phyloP scores from a whole-genome alignment of 2,113 vertebrate species.

The Himantopus leucocephalus region DNA sequence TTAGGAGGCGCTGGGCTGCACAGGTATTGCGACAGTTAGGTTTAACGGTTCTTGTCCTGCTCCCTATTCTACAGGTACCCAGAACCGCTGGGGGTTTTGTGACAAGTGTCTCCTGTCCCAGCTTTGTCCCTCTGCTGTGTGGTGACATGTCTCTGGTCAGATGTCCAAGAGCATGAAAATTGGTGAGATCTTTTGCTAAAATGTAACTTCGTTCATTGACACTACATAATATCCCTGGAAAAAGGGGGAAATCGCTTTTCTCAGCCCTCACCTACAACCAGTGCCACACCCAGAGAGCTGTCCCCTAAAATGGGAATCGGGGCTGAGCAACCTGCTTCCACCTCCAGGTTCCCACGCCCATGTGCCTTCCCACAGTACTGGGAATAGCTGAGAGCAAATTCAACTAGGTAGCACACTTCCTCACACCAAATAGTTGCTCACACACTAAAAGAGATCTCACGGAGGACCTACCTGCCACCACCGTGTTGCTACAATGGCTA shows the following conservation, averaged over 20 bases:
- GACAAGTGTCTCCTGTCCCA: background rate
- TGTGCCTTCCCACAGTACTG: background rate
- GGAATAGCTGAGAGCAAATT: background rate
- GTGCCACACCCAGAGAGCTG: background rate
- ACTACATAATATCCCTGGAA: background rate
- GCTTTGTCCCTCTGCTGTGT: background rate
- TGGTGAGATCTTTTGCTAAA: background rate
- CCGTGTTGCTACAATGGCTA: background rate
- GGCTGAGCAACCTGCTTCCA: background rate
- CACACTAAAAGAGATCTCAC: background rate
- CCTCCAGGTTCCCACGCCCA: background rate
- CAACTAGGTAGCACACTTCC: background rate
- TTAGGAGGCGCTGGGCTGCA: background rate
- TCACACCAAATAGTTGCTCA: background rate
- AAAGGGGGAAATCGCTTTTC: background rate
- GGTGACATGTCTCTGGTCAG: background rate
- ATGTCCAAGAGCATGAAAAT: background rate
- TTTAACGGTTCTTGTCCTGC: background rate
- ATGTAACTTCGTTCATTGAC: background rate
- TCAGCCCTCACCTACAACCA: background rate
- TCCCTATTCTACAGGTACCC: background rate
- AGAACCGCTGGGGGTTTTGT: background rate
- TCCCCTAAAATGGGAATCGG: background rate
- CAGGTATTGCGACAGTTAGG: background rate
- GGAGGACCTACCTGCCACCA: background rate